Evolutionary conservation across 2,888 invertebrate species (phyloP).

Genomic region (Leptinotarsa haldemani): DNA sequence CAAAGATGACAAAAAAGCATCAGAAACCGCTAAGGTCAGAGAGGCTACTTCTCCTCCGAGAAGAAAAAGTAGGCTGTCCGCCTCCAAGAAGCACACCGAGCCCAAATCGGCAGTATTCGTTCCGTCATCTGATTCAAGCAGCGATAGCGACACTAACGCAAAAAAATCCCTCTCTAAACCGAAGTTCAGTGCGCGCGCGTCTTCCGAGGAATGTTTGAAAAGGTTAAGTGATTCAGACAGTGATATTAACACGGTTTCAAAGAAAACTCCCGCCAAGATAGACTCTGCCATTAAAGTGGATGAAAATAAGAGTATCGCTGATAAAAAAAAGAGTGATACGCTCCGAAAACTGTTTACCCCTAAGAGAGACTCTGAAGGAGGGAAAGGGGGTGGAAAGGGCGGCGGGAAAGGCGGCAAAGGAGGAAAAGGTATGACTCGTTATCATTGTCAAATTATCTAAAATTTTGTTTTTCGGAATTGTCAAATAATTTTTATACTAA

Average conservation of each 20-base stretch:
- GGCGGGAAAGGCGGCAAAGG: slow-evolving; percentile 75
- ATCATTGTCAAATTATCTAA: neutral
- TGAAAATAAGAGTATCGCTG: slow-evolving; percentile 69
- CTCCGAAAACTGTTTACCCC: slow-evolving; percentile 74
- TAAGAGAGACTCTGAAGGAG: slow-evolving; percentile 72
- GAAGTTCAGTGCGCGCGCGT: slow-evolving; percentile 39
- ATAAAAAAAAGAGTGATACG: slow-evolving; percentile 79
- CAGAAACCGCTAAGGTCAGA: slow-evolving; percentile 55
- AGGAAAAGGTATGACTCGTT: slow-evolving; percentile 48
- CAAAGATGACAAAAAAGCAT: slow-evolving; percentile 52
- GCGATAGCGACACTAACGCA: slow-evolving; percentile 44
- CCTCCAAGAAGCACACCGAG: slow-evolving; percentile 48
- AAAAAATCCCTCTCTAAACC: slow-evolving; percentile 33
- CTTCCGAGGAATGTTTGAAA: slow-evolving; percentile 44
- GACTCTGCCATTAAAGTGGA: slow-evolving; percentile 63
- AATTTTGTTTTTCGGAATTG: no score
- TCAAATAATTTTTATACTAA: no score
- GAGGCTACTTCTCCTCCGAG: slow-evolving; percentile 57
- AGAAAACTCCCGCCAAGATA: slow-evolving; percentile 46
- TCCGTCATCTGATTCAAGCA: slow-evolving; percentile 48
- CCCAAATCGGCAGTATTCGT: slow-evolving; percentile 43
- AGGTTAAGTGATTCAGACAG: slow-evolving; percentile 53
- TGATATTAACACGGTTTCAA: slow-evolving; percentile 44
- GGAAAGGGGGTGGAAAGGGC: slow-evolving; percentile 78
- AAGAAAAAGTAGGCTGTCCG: slow-evolving; percentile 64